Evolutionary conservation across 2,888 invertebrate genomes (phyloP).

Genomic region (Trachelus stipa): DNA sequence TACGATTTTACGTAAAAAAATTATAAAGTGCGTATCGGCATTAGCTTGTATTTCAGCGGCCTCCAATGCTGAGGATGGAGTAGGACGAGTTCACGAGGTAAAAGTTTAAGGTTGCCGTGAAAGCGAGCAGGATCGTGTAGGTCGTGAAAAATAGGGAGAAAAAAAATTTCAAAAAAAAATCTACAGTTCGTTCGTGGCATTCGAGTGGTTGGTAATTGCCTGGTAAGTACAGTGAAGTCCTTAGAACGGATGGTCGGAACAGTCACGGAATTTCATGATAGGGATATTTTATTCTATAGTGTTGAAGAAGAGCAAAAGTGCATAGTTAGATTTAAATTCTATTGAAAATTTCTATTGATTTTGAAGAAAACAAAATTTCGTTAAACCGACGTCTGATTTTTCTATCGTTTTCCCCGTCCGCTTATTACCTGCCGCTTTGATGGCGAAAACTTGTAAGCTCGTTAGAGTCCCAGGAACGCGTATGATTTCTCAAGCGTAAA

Average conservation of each 20-base stretch:
- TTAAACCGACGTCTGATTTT: background rate
- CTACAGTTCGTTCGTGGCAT: background rate
- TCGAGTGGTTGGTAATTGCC: background rate
- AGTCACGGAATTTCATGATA: background rate
- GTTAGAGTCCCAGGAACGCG: background rate
- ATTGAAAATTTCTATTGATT: background rate
- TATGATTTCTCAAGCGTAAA: background rate
- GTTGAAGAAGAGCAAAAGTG: background rate
- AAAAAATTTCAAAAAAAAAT: background rate
- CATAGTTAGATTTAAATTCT: background rate
- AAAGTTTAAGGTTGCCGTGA: background rate
- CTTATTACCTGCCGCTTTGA: background rate
- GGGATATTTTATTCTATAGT: background rate
- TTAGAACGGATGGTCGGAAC: background rate
- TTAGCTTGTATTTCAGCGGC: background rate
- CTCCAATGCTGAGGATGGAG: background rate
- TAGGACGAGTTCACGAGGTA: background rate
- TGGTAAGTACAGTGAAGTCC: background rate
- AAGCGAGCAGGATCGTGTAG: background rate
- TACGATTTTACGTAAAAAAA: background rate
- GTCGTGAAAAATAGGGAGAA: constrained; percentile 1
- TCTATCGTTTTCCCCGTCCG: background rate
- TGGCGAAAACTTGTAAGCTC: background rate
- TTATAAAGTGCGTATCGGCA: background rate
- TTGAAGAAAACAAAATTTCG: too few species aligned